Evolutionary conservation across 2,888 invertebrate genomes (phyloP), one percentile per base, ranked within the genome.

Genomic region (Ormyrus labotus): DNA sequence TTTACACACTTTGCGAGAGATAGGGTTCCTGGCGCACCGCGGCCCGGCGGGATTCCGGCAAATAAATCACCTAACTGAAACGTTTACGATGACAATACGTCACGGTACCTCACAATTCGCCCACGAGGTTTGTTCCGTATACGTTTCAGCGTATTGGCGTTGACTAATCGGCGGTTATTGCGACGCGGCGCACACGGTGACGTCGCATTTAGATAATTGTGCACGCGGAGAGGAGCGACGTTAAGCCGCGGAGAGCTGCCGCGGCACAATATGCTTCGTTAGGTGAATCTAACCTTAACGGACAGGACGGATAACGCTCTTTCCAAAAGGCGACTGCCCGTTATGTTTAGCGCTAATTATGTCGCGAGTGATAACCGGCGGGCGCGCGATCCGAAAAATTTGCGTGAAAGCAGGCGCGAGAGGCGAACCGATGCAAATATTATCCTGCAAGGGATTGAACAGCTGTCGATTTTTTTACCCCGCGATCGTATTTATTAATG

Each of bases 251-350:
- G 19, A 19, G 19, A 34, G 34, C 34, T 34, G 4, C 34, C 34
- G 34, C 3, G 3, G 64, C 34, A 83, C 82, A 82, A 83, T 83
- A 83, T 83, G 78, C 82, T 80, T 83, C 83, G 80, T 83, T 83
- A 82, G 65, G 60, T 61, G 80, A 80, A 76, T 78, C 80, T 76
- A 78, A 72, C 71, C 61, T 74, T 70, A 74, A 78, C 70, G 64
- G 74, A 74, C 69, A 48, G 53, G 19, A 34, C 55, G 10, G 60
- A 71, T 60, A 71, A 74, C 60, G 74, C 67, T 58, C n/a, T 75
- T 64, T 57, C 63, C 67, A 58, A 55, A 6, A 6, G 10, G 51
- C 61, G 51, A 58, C 45, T 48, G 47, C 51, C 69, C n/a, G 61
- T 51, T 53, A n/a, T 58, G 74, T 58, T 2, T 69, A 65, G 69